These are phyloP conservation scores for Drosophila algonquin DNA, from an alignment of 2,888 invertebrate species.

Conservation along the genomic window DNA sequence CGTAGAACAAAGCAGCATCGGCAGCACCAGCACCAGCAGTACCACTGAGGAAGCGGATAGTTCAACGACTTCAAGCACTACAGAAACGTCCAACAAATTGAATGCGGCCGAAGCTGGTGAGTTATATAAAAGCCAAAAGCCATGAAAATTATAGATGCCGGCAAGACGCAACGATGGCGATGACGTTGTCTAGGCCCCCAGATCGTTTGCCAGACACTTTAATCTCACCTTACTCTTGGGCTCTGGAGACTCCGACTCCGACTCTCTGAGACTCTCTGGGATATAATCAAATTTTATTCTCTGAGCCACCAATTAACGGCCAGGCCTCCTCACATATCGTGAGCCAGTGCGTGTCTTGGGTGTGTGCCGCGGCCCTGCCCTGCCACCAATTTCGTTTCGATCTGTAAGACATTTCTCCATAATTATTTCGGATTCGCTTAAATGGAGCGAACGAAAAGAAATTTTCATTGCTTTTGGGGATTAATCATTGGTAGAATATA, in stretches of 20 bases:
- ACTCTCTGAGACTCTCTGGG: conserved; percentile 12
- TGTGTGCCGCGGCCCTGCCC: conserved; percentile 41
- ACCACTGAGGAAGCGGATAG: conserved; percentile 55
- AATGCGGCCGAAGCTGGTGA: conserved; percentile 72
- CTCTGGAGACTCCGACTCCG: conserved; percentile 7
- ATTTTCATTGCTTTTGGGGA: conserved; percentile 42
- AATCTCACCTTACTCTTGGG: conserved; percentile 49
- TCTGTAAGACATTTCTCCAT: conserved; percentile 59
- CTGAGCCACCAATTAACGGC: conserved; percentile 71
- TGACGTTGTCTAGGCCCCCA: conserved; percentile 34
- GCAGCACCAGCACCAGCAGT: conserved; percentile 26
- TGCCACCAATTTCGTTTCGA: conserved; percentile 53
- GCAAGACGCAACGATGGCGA: conserved; percentile 33
- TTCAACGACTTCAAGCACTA: conserved; percentile 67
- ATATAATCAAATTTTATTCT: conserved; percentile 67
- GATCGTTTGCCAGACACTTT: conserved; percentile 68
- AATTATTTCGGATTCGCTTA: conserved; percentile 68
- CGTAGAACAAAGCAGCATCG: conserved; percentile 66
- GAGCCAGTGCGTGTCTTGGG: conserved; percentile 40
- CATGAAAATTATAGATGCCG: conserved; percentile 69
- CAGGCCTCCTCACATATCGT: conserved; percentile 23
- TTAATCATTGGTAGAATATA: conserved; percentile 65
- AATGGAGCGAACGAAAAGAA: conserved; percentile 65
- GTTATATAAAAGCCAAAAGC: conserved; percentile 53
- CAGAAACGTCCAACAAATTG: conserved; percentile 59